Conservation (phyloP, 2,888 invertebrate genomes). For the Perithous albicinctus region DNA sequence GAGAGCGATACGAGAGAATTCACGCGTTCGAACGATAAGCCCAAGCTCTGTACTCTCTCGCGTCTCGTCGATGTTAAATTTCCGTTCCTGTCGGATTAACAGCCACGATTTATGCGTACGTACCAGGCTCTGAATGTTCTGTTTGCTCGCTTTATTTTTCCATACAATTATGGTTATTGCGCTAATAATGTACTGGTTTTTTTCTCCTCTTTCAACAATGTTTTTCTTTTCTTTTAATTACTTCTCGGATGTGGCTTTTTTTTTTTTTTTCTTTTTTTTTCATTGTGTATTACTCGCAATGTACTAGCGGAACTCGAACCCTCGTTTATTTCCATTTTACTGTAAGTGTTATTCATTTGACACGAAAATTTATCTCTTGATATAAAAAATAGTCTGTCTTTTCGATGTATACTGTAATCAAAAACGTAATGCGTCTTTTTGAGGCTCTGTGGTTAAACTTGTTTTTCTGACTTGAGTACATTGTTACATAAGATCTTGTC, state of each 20-base stretch:
- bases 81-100: conserved; percentile 30
- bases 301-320: too few species aligned
- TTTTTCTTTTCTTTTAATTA: too few species aligned
- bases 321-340: too few species aligned
- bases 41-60: neutral
- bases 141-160: neutral
- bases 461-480: too few species aligned
- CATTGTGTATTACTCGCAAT: neutral
- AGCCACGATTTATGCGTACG: conserved; percentile 31
- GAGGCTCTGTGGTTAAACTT: too few species aligned
- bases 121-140: neutral
- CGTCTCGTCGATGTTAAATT: conserved; percentile 41
- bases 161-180: neutral
- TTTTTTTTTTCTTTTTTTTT: neutral
- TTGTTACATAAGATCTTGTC: too few species aligned
- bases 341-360: too few species aligned
- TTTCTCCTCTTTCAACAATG: neutral
- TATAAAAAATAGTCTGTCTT: too few species aligned
- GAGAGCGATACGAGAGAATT: conserved; percentile 40
- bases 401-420: too few species aligned
- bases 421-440: too few species aligned
- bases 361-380: too few species aligned
- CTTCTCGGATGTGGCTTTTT: neutral
- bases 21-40: conserved; percentile 31
- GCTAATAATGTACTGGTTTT: neutral